Conservation (phyloP, 2,113 vertebrate genomes). For the Sapajus apella region DNA sequence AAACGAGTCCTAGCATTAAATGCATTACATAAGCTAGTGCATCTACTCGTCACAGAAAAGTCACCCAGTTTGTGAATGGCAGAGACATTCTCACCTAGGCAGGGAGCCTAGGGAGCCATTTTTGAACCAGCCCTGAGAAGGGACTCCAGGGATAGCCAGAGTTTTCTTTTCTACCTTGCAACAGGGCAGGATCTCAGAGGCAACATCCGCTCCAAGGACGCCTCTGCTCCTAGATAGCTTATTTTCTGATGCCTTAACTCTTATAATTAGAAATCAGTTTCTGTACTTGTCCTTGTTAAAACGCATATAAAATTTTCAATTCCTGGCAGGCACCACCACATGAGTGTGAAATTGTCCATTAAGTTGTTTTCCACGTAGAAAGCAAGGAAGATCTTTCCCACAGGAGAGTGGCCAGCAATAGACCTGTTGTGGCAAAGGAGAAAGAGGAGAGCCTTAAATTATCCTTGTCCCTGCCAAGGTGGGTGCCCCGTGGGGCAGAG, state of each 20-base stretch:
- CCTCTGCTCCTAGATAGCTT: background rate
- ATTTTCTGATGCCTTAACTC: constrained; percentile 13
- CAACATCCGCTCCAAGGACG: background rate
- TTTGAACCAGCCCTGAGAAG: background rate
- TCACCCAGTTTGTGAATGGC: fast-evolving
- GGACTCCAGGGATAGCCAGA: background rate
- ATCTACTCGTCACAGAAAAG: background rate
- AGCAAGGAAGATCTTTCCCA: background rate
- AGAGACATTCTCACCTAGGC: background rate
- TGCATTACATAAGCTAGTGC: no score
- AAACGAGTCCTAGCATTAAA: no score
- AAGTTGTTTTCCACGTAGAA: background rate
- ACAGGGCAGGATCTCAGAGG: background rate
- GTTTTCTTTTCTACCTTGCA: background rate
- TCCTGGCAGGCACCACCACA: background rate
- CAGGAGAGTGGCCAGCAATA: no score
- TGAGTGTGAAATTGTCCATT: constrained; percentile 4
- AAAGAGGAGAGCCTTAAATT: no score
- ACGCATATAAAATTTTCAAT: background rate
- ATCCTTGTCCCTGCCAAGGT: fast-evolving
- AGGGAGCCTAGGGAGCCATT: fast-evolving
- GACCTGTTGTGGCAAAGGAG: background rate
- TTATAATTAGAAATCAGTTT: constrained; percentile 45
- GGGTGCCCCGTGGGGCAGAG: fast-evolving
- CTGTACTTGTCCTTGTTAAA: constrained; percentile 33